A percentile compares a stretch with the other conserved stretches of the same genome.
Evolutionary conservation across 2,113 vertebrate genomes (phyloP).

Genomic region (Corvus cornix): DNA sequence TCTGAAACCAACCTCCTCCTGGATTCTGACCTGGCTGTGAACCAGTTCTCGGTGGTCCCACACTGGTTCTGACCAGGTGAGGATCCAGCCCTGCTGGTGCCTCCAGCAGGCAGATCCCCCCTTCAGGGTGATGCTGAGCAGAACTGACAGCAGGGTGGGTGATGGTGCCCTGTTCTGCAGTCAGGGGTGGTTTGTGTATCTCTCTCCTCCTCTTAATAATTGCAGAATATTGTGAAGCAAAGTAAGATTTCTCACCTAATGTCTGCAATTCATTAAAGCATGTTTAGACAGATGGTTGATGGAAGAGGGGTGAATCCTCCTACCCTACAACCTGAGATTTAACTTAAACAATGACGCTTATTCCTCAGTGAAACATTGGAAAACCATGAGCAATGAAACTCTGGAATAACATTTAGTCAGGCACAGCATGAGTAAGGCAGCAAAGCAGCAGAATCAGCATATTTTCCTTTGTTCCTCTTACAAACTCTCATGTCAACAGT

Average conservation of each 20-base stretch:
- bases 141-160: not conserved
- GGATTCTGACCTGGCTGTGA: not conserved
- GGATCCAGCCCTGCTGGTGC: fast-evolving
- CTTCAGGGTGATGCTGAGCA: not conserved
- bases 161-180: not conserved
- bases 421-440: not conserved
- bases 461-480: slow-evolving; percentile 50
- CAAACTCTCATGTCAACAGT: slow-evolving; percentile 40
- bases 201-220: not conserved
- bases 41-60: not conserved
- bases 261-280: not conserved
- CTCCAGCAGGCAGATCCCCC: not conserved
- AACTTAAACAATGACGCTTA: not conserved
- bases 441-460: slow-evolving; percentile 50
- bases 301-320: not conserved
- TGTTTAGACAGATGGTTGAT: not conserved
- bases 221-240: not conserved
- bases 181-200: not conserved
- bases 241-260: not conserved
- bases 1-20: not conserved
- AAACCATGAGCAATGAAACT: not conserved
- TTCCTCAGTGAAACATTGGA: not conserved
- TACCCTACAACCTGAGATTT: not conserved
- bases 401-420: slow-evolving; percentile 47
- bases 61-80: not conserved